These are phyloP conservation scores for Decapterus maruadsi DNA, from an alignment of 2,797 vertebrate species.

Conservation along the genomic window DNA sequence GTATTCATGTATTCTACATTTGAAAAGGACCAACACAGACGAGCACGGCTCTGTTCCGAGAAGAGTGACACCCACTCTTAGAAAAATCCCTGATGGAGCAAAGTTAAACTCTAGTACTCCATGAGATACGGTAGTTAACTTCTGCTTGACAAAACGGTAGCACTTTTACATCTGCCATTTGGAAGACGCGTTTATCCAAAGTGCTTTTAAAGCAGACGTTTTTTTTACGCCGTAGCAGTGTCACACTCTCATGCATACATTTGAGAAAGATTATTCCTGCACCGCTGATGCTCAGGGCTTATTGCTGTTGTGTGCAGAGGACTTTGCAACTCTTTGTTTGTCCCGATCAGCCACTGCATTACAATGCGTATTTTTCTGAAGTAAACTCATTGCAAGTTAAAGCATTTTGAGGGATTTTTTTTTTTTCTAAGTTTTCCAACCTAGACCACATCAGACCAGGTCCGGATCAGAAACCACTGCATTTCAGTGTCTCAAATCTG, in stretches of 20 bases:
- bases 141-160: conserved; percentile 47
- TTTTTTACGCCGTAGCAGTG: conserved; percentile 26
- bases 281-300: neutral
- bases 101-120: conserved; percentile 37
- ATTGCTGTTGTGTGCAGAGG: neutral
- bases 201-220: conserved; percentile 25
- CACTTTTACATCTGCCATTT: conserved; percentile 51
- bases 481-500: too few species aligned
- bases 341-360: neutral
- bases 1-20: conserved; percentile 55
- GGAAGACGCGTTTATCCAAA: conserved; percentile 21
- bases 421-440: too few species aligned
- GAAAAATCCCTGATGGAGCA: conserved; percentile 37
- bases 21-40: conserved; percentile 31
- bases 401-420: too few species aligned
- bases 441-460: too few species aligned
- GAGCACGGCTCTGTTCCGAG: conserved; percentile 31
- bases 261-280: neutral
- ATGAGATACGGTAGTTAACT: conserved; percentile 32
- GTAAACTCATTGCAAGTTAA: too few species aligned
- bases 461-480: too few species aligned
- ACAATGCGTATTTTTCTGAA: neutral
- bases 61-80: conserved; percentile 45
- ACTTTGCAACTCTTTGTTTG: neutral
- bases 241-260: conserved; percentile 50